Conservation (phyloP, 1,140 invertebrate genomes). For the Drosophila navojoa region DNA sequence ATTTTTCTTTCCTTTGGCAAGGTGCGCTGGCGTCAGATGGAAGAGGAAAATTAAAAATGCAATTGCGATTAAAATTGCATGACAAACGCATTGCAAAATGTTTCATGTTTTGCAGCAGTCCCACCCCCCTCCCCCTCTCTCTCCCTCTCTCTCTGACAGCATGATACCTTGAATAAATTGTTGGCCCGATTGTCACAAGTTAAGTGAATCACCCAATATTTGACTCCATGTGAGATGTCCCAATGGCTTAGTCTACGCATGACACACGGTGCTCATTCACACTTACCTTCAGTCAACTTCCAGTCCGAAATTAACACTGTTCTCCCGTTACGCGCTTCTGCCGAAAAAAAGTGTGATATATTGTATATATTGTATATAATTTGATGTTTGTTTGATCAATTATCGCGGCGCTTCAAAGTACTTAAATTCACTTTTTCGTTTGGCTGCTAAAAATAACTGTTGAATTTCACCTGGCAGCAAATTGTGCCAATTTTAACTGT, state of each 20-base stretch:
- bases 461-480: slow-evolving; percentile 4
- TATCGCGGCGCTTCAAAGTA: slow-evolving; percentile 49
- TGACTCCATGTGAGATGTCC: slow-evolving; percentile 27
- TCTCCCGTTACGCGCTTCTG: slow-evolving; percentile 11
- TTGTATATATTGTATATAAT: not conserved
- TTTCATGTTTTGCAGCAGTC: slow-evolving; percentile 62
- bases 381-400: slow-evolving; percentile 51
- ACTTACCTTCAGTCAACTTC: slow-evolving; percentile 64
- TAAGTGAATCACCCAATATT: slow-evolving; percentile 42
- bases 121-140: not conserved
- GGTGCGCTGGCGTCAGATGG: slow-evolving; percentile 62
- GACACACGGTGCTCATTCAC: slow-evolving; percentile 44
- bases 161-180: slow-evolving; percentile 46
- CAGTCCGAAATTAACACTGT: slow-evolving; percentile 34
- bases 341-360: slow-evolving; percentile 16
- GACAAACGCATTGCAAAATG: slow-evolving; percentile 77
- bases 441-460: slow-evolving; percentile 40
- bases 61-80: slow-evolving; percentile 82
- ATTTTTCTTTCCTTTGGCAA: slow-evolving; percentile 56
- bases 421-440: slow-evolving; percentile 18
- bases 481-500: slow-evolving; percentile 17
- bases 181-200: slow-evolving; percentile 10
- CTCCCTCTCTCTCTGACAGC: too few relatives aligned
- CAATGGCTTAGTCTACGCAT: slow-evolving; percentile 12
- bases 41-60: slow-evolving; percentile 82